Conservation (phyloP, 92 coral and sea anemone genomes). For the Palythoa caribaeorum region DNA sequence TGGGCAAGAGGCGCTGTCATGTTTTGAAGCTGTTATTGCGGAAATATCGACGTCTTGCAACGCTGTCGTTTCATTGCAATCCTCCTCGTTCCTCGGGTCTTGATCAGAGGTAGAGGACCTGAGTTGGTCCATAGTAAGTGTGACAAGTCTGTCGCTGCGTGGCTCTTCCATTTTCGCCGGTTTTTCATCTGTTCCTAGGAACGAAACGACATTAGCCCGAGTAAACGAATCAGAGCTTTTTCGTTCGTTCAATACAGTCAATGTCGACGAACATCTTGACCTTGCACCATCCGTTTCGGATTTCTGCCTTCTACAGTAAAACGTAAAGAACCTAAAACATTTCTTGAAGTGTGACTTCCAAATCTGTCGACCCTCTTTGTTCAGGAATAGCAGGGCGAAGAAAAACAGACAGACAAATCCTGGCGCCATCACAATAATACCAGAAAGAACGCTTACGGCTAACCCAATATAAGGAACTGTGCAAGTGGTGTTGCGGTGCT, state of each 20-base stretch:
- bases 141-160: constrained; percentile 35
- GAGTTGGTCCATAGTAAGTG: constrained; percentile 27
- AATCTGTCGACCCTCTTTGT: constrained; percentile 91
- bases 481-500: constrained; percentile 65
- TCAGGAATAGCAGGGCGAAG: constrained; percentile 85
- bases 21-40: background rate
- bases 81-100: constrained; percentile 10
- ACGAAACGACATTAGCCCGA: constrained; percentile 13
- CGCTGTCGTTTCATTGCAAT: constrained; percentile 1
- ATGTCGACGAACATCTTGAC: constrained; percentile 78
- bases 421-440: constrained; percentile 79
- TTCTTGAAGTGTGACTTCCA: constrained; percentile 75
- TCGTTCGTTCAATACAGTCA: constrained; percentile 68
- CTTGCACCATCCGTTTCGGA: constrained; percentile 45
- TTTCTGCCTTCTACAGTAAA: constrained; percentile 39
- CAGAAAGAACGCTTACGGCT: constrained; percentile 56
- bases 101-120: constrained; percentile 13
- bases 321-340: constrained; percentile 31
- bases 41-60: constrained; percentile 8
- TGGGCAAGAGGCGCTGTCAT: background rate
- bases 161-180: constrained; percentile 32
- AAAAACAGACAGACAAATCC: constrained; percentile 88
- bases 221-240: constrained; percentile 50
- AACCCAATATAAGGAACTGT: constrained; percentile 54
- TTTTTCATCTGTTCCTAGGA: constrained; percentile 21